A percentile compares a stretch with the other conserved stretches of the same genome.
Evolutionary conservation across 2,113 vertebrate genomes (phyloP).

Genomic region (Seriola dumerili): DNA sequence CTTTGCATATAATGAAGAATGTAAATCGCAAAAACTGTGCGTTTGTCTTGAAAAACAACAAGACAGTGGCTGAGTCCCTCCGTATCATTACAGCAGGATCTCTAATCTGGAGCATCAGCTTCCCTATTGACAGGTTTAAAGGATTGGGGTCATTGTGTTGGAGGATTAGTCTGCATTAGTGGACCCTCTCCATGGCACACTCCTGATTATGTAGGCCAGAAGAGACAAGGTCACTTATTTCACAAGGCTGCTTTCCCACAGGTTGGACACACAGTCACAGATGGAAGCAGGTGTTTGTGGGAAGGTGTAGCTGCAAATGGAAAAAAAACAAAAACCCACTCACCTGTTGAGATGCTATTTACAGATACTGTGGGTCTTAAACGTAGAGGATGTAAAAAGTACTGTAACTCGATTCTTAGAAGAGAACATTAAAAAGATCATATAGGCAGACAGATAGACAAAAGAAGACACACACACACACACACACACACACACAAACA

Average conservation of each 20-base stretch:
- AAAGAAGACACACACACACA: not conserved
- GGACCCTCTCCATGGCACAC: constrained; percentile 70
- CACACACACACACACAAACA: not conserved
- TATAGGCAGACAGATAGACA: constrained; percentile 4
- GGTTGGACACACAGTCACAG: constrained; percentile 22
- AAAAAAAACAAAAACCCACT: constrained; percentile 3
- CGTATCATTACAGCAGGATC: constrained; percentile 74
- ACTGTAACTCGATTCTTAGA: not conserved
- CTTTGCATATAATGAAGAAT: constrained; percentile 25
- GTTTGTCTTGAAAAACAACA: constrained; percentile 45
- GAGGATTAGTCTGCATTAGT: constrained; percentile 84
- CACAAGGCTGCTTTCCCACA: constrained; percentile 38
- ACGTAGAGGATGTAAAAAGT: not conserved
- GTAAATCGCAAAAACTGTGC: constrained; percentile 28
- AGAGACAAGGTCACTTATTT: constrained; percentile 68
- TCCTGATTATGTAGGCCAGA: constrained; percentile 71
- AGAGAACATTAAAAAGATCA: not conserved
- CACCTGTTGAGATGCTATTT: not conserved
- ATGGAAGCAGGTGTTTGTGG: constrained; percentile 27
- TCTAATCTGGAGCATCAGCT: constrained; percentile 82
- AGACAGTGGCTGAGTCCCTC: constrained; percentile 39
- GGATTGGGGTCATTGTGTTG: constrained; percentile 86
- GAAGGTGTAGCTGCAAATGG: constrained; percentile 27
- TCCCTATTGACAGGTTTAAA: constrained; percentile 83
- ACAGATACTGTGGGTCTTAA: not conserved